Conservation (phyloP, 2,888 invertebrate genomes). For the Camptogramma bilineatum region DNA sequence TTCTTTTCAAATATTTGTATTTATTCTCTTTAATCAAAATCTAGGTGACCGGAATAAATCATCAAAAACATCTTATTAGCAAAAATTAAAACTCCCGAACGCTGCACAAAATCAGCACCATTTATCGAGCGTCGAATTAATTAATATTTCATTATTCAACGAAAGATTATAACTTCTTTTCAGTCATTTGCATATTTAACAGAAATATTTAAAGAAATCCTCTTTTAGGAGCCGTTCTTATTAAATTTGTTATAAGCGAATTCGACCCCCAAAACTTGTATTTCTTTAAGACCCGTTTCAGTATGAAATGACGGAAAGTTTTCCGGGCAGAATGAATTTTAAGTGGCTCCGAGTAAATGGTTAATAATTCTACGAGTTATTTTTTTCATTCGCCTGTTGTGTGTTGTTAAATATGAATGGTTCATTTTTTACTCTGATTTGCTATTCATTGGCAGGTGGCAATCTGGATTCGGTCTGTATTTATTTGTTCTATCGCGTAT, state of each 20-base stretch:
- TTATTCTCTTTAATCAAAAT: not conserved
- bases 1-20: too few relatives aligned
- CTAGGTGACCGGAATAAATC: not conserved
- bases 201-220: slow-evolving; percentile 73
- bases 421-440: slow-evolving; percentile 27
- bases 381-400: slow-evolving; percentile 43
- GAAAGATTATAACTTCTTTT: slow-evolving; percentile 74
- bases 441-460: slow-evolving; percentile 26
- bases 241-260: slow-evolving; percentile 71
- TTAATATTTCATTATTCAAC: slow-evolving; percentile 75
- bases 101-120: slow-evolving; percentile 35
- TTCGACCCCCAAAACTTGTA: slow-evolving; percentile 55
- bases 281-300: slow-evolving; percentile 57
- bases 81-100: slow-evolving; percentile 16
- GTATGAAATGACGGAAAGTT: slow-evolving; percentile 55
- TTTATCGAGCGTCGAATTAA: slow-evolving; percentile 65
- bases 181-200: slow-evolving; percentile 74
- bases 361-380: slow-evolving; percentile 52
- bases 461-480: slow-evolving; percentile 1
- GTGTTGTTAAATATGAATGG: slow-evolving; percentile 36
- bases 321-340: slow-evolving; percentile 64
- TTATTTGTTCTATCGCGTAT: not conserved
- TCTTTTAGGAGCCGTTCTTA: slow-evolving; percentile 64
- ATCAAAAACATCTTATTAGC: slow-evolving; percentile 4
- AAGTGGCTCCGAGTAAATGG: slow-evolving; percentile 55